Conservation (phyloP, 2,888 invertebrate genomes). For the Villa cingulata region DNA sequence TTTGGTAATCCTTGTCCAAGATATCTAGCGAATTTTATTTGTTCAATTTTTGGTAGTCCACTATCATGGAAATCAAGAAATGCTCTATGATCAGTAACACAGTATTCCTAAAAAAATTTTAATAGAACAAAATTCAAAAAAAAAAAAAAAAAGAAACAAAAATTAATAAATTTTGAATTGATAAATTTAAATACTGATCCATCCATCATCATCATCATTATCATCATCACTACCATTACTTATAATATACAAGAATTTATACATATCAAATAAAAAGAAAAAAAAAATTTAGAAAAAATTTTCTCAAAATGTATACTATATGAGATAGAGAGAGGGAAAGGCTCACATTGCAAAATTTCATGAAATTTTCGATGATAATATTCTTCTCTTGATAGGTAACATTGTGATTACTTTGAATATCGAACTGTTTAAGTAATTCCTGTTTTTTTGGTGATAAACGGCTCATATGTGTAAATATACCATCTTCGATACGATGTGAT, state of each 20-base stretch:
- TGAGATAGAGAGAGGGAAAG: no score
- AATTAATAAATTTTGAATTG: no score
- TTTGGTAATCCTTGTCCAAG: constrained; percentile 35
- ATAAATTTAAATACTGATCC: no score
- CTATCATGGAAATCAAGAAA: constrained; percentile 37
- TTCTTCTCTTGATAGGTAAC: constrained; percentile 37
- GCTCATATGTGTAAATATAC: constrained; percentile 33
- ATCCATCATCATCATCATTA: no score
- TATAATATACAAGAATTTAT: no score
- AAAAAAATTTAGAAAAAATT: background rate
- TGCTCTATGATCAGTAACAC: constrained; percentile 36
- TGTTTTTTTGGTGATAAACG: constrained; percentile 36
- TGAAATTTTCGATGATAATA: constrained; percentile 37
- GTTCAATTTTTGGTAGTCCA: constrained; percentile 34
- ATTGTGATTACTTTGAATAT: constrained; percentile 37
- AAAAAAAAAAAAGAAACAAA: no score
- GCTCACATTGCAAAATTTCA: constrained; percentile 38
- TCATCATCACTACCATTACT: no score
- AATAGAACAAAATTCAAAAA: constrained; percentile 1
- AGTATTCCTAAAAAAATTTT: constrained; percentile 33
- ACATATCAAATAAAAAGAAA: no score
- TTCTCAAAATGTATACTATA: background rate
- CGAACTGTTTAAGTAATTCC: constrained; percentile 36
- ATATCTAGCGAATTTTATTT: constrained; percentile 36
- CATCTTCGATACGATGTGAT: constrained; percentile 34